These are phyloP conservation scores for Diogma glabrata DNA, from an alignment of 2,888 invertebrate genomes.

Conservation along the genomic window DNA sequence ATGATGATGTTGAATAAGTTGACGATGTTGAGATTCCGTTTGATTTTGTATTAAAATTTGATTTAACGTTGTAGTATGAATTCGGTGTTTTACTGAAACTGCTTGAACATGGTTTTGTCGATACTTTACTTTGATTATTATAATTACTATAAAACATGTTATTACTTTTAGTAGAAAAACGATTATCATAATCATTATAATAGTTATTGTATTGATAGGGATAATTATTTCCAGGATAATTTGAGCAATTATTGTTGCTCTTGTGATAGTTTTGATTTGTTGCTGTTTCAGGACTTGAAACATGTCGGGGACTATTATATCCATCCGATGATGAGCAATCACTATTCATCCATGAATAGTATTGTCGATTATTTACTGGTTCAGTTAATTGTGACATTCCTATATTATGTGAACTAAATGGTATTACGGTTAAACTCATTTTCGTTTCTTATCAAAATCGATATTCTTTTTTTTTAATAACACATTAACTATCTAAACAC, in stretches of 20 bases:
- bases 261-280: constrained; percentile 1
- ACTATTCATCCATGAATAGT: constrained; percentile 7
- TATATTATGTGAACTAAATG: background rate
- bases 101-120: background rate
- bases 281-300: background rate
- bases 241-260: constrained; percentile 2
- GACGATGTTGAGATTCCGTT: background rate
- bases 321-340: constrained; percentile 8
- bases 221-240: background rate
- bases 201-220: background rate
- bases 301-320: background rate
- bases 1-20: background rate
- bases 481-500: too few species aligned
- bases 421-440: constrained; percentile 5
- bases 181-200: constrained; percentile 4
- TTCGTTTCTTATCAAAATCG: too few species aligned
- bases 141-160: too few species aligned
- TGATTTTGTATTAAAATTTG: background rate
- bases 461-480: too few species aligned
- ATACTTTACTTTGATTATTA: constrained; percentile 6
- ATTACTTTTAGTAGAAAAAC: too few species aligned
- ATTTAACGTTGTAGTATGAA: background rate
- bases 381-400: background rate
- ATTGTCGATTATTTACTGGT: background rate
- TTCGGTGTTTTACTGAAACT: too few species aligned